These are phyloP conservation scores for Scaeva pyrastri DNA, from an alignment of 2,888 invertebrate species.

Conservation along the genomic window DNA sequence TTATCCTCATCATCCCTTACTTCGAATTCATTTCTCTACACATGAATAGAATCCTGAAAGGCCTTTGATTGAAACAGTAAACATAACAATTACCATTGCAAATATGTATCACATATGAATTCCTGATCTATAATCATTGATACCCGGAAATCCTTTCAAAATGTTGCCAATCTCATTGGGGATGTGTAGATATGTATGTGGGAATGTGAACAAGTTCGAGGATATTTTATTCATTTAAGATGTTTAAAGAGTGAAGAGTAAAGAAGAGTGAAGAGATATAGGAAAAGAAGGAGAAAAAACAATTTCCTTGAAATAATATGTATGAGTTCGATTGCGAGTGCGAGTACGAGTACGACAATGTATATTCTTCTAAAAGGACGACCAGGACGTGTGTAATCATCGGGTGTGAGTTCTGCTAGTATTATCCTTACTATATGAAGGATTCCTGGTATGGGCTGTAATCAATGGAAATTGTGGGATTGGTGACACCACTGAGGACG, in stretches of 20 bases:
- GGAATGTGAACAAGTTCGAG: not conserved
- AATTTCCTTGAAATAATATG: constrained; percentile 1
- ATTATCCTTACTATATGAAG: not conserved
- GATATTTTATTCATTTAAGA: too few species aligned
- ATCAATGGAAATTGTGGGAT: not conserved
- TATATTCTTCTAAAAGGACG: not conserved
- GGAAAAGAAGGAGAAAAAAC: not conserved
- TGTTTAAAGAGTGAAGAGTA: not conserved
- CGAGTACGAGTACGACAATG: not conserved
- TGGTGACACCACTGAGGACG: not conserved
- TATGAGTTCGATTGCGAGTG: too few species aligned
- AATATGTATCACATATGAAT: constrained; percentile 18
- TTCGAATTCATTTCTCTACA: too few species aligned
- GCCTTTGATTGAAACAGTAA: constrained; percentile 29
- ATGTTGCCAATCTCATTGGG: not conserved
- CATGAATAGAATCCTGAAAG: constrained; percentile 3
- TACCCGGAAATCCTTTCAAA: constrained; percentile 34
- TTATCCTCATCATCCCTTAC: too few species aligned
- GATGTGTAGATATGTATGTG: not conserved
- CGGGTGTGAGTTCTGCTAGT: not conserved
- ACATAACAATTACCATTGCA: constrained; percentile 36
- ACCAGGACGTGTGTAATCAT: constrained; percentile 15
- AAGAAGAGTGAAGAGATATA: not conserved
- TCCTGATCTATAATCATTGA: constrained; percentile 42
- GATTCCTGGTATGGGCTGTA: not conserved